phyloP scores from a whole-genome alignment of 2,797 vertebrate species.

The Synanceia verrucosa region DNA sequence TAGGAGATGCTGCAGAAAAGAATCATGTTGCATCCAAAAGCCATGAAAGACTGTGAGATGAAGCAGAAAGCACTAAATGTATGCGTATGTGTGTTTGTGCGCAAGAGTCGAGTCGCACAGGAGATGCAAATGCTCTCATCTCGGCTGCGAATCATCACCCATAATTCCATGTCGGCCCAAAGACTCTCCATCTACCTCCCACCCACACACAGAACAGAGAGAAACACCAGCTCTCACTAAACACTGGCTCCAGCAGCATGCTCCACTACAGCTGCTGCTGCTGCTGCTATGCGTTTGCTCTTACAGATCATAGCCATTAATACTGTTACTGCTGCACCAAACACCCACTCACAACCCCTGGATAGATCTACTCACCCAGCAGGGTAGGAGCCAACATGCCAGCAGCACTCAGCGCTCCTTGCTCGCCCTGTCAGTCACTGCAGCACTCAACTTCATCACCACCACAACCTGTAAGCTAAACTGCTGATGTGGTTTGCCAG shows the following conservation, averaged over 20 bases:
- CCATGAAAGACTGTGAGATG: conserved; percentile 6
- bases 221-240: conserved; percentile 46
- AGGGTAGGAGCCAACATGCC: conserved; percentile 73
- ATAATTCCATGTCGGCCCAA: conserved; percentile 48
- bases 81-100: background rate
- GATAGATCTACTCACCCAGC: conserved; percentile 70
- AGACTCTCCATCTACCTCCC: conserved; percentile 25
- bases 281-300: conserved; percentile 64
- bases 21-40: conserved; percentile 12
- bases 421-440: conserved; percentile 63
- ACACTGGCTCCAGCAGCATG: conserved; percentile 53
- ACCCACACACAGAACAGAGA: conserved; percentile 28
- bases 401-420: conserved; percentile 63
- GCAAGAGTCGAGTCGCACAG: conserved; percentile 6
- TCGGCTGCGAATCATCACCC: conserved; percentile 53
- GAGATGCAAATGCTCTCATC: conserved; percentile 44
- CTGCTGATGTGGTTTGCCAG: conserved; percentile 27
- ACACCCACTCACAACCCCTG: conserved; percentile 53
- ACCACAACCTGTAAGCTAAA: conserved; percentile 64
- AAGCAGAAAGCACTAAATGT: conserved; percentile 21
- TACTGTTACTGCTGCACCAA: conserved; percentile 71
- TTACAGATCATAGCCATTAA: conserved; percentile 76
- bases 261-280: conserved; percentile 51
- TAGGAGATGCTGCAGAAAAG: conserved; percentile 7
- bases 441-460: conserved; percentile 73